phyloP scores from a whole-genome alignment of 2,113 vertebrate species.

The Triplophysa dalaica region DNA sequence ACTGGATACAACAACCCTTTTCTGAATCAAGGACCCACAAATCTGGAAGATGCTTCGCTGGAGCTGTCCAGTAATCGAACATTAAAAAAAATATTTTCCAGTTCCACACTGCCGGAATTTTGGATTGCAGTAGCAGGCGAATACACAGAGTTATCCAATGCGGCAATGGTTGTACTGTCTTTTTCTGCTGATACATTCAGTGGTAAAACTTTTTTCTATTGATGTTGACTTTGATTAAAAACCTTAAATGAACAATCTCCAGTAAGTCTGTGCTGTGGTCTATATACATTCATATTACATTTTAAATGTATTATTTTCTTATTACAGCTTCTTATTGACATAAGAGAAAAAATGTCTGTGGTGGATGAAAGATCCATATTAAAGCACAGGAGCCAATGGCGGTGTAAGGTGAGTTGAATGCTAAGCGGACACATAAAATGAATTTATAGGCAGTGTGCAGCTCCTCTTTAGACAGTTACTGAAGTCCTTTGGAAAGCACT shows the following conservation, averaged over 20 bases:
- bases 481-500: constrained; percentile 22
- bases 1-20: too few relatives aligned
- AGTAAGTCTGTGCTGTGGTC: neutral
- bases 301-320: neutral
- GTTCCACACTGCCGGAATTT: too few relatives aligned
- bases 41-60: too few relatives aligned
- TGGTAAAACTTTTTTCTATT: neutral
- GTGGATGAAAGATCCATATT: constrained; percentile 36
- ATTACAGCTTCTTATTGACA: neutral
- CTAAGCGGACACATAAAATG: constrained; percentile 43
- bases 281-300: neutral
- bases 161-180: too few relatives aligned
- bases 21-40: too few relatives aligned
- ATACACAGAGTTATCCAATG: too few relatives aligned
- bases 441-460: constrained; percentile 11
- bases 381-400: constrained; percentile 1
- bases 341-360: neutral
- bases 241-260: neutral
- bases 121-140: too few relatives aligned
- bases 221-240: constrained; percentile 27
- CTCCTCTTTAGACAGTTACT: constrained; percentile 23
- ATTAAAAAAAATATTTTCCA: too few relatives aligned
- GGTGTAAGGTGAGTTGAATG: constrained; percentile 42
- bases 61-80: too few relatives aligned
- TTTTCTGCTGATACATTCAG: too few relatives aligned